Evolutionary conservation across 2,797 vertebrate genomes (phyloP), one percentile per base, ranked within the genome.

Genomic region (Phrynocephalus guinanensis): DNA sequence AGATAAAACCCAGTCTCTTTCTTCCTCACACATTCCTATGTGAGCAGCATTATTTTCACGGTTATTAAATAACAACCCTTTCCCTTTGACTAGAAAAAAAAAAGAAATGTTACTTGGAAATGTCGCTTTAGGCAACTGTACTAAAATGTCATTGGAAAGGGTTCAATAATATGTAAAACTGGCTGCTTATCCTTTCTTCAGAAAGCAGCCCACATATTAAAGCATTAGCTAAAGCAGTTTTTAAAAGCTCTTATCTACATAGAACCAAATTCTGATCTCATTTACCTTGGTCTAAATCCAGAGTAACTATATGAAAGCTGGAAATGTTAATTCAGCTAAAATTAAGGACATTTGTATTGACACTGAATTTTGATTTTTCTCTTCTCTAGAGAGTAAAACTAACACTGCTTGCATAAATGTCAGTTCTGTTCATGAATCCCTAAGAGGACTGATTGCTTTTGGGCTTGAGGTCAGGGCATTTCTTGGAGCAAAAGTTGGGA

Each of bases 241-340:
- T 26, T 73, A 91, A 86, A 91, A 90, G 8, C 33, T n/a, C 81
- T 60, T 82, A 76, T 85, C 79, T 76, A 81, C 48, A 50, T 26
- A 22, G 0, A 90, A 83, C 50, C 13, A 44, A 1, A 87, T 24
- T 9, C 56, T 76, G 24, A 70, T 1, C 3, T 2, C n/a, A 79
- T 8, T 18, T 77, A 56, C 13, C 20, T 8, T 72, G 28, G 6
- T 82, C 86, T 84, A 86, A 80, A 79, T 20, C 48, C 38, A 44
- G n/a, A 80, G 52, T 70, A 88, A 78, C 1, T 0, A 28, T 80
- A 28, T 38, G 79, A 66, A 77, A 10, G 60, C 52, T 22, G 56
- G 15, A 85, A 88, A 26, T 86, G 71, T 30, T 50, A 22, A 44
- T 52, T 30, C 72, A 75, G 38, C 88, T 20, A 18, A 63, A 76